Conservation (phyloP, 2,113 vertebrate species). For the Pelvicachromis taeniatus region DNA sequence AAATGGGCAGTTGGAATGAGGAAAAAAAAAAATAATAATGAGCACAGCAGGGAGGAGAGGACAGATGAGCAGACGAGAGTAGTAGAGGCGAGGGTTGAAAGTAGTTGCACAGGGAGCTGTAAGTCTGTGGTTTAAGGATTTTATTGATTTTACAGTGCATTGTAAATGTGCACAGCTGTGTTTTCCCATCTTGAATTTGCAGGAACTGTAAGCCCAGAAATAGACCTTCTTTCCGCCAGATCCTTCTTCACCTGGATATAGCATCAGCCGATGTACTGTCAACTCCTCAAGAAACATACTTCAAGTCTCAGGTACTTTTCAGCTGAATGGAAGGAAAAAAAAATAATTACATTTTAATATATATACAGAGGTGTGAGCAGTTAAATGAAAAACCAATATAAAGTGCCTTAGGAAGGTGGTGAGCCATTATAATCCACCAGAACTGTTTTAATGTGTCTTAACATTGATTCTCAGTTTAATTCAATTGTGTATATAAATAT, state of each 20-base stretch:
- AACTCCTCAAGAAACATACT: constrained; percentile 96
- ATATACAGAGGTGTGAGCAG: background rate
- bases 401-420: background rate
- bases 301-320: constrained; percentile 86
- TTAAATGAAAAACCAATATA: background rate
- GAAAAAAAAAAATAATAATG: background rate
- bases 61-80: background rate
- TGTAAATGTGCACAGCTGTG: constrained; percentile 25
- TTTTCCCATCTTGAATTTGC: constrained; percentile 33
- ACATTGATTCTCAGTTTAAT: background rate
- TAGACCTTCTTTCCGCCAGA: constrained; percentile 94
- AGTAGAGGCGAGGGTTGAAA: background rate
- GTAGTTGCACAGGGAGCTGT: background rate
- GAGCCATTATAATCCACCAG: background rate
- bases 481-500: background rate
- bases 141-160: constrained; percentile 33
- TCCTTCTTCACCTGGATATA: constrained; percentile 93
- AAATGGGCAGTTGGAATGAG: background rate
- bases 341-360: background rate
- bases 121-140: background rate
- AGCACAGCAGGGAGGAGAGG: background rate
- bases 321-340: background rate
- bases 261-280: constrained; percentile 94
- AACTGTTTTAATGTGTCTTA: background rate
- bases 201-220: constrained; percentile 97